These are phyloP conservation scores for Turdus rufiventris DNA, from an alignment of 2,113 vertebrate genomes.

Conservation along the genomic window DNA sequence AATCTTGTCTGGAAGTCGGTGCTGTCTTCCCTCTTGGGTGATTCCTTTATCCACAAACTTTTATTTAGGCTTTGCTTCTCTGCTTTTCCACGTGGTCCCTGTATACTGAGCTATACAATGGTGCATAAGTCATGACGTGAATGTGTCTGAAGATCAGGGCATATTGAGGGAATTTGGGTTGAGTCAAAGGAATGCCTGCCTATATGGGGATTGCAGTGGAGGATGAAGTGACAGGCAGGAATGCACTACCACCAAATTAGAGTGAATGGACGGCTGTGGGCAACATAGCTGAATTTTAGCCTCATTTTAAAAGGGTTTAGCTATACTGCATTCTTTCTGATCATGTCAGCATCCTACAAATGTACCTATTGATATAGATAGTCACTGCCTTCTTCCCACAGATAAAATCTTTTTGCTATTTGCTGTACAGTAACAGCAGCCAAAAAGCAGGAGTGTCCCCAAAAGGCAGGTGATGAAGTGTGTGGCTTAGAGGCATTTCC, in stretches of 20 bases:
- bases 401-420: not conserved
- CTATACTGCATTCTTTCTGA: not conserved
- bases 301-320: not conserved
- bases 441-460: not conserved
- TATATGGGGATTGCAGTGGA: not conserved
- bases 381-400: not conserved
- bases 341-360: not conserved
- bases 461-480: not conserved
- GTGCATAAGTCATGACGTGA: not conserved
- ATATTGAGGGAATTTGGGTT: not conserved
- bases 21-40: not conserved
- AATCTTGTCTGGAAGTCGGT: not conserved
- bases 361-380: not conserved
- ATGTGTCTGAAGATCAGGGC: not conserved
- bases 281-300: not conserved
- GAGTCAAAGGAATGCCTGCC: not conserved
- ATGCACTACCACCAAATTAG: not conserved
- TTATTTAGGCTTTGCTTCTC: not conserved
- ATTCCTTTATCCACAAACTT: not conserved
- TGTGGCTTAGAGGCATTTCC: not conserved
- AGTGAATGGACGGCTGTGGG: not conserved
- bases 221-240: not conserved
- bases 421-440: not conserved
- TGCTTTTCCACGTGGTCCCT: not conserved
- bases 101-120: not conserved